These are phyloP conservation scores for Cryptocephalus moraei DNA, from an alignment of 2,888 invertebrate genomes.

Conservation along the genomic window DNA sequence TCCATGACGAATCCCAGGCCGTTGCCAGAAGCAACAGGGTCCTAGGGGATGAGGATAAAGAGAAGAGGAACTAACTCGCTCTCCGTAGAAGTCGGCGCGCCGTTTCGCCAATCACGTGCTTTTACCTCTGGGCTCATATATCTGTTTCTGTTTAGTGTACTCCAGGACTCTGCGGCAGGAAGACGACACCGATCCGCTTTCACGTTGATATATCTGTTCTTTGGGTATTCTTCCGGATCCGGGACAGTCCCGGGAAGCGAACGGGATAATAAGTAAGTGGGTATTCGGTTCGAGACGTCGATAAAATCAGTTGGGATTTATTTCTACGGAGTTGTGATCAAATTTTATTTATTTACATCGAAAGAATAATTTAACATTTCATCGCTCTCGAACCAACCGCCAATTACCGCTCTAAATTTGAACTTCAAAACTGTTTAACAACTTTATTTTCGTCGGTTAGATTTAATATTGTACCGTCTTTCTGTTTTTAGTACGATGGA, in stretches of 20 bases:
- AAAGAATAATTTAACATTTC: too few species aligned
- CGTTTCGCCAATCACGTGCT: not conserved
- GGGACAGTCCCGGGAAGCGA: too few species aligned
- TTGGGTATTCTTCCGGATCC: too few species aligned
- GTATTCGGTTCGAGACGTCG: too few species aligned
- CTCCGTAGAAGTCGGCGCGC: not conserved
- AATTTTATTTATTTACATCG: too few species aligned
- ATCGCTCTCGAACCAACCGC: not conserved
- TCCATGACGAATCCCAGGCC: not conserved
- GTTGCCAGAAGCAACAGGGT: not conserved
- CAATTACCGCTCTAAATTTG: not conserved
- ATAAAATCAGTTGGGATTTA: too few species aligned
- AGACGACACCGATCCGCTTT: too few species aligned
- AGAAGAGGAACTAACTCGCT: not conserved
- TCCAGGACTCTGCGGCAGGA: not conserved
- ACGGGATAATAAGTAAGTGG: too few species aligned
- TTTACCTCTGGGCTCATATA: not conserved
- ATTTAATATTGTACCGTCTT: too few species aligned
- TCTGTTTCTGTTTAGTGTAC: not conserved
- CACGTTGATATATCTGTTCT: too few species aligned
- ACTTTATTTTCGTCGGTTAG: too few species aligned
- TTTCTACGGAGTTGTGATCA: too few species aligned
- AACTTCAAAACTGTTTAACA: not conserved
- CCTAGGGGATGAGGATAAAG: not conserved
- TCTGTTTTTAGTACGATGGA: constrained; percentile 26